Percentiles rank a stretch among this genome's conserved stretches.
Conservation (phyloP, 2,888 invertebrate species). For the Patella depressa region DNA sequence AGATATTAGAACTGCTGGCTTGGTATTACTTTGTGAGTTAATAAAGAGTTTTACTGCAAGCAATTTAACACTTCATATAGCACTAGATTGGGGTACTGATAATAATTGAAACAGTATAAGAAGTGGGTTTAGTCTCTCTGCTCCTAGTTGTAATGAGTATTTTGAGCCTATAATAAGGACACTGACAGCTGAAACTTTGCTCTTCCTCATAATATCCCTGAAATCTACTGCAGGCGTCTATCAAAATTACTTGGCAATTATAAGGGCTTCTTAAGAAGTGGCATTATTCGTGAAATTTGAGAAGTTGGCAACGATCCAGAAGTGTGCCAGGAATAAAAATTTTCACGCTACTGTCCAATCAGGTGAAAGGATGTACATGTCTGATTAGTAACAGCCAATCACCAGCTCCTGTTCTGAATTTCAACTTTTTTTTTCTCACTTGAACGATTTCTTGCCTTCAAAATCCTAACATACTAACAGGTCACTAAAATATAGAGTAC, state of each 20-base stretch:
- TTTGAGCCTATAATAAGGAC: slow-evolving; percentile 3
- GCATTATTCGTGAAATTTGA: slow-evolving; percentile 5
- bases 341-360: slow-evolving; percentile 4
- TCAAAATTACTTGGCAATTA: neutral
- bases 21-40: too few relatives aligned
- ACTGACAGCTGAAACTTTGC: slow-evolving; percentile 5
- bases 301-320: neutral
- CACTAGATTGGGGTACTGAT: too few relatives aligned
- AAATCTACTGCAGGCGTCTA: neutral
- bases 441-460: too few relatives aligned
- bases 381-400: neutral
- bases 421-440: too few relatives aligned
- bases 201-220: neutral
- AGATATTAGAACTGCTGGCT: too few relatives aligned
- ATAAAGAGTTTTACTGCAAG: too few relatives aligned
- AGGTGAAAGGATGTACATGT: neutral
- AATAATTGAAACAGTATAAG: too few relatives aligned
- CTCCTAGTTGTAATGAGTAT: neutral
- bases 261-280: neutral
- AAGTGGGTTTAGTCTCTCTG: too few relatives aligned
- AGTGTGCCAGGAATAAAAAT: slow-evolving; percentile 9
- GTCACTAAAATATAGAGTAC: too few relatives aligned
- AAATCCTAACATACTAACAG: too few relatives aligned
- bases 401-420: neutral
- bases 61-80: too few relatives aligned